Base-by-base conservation (phyloP, 2,113 vertebrate genomes). In the Perognathus longimembris region DNA sequence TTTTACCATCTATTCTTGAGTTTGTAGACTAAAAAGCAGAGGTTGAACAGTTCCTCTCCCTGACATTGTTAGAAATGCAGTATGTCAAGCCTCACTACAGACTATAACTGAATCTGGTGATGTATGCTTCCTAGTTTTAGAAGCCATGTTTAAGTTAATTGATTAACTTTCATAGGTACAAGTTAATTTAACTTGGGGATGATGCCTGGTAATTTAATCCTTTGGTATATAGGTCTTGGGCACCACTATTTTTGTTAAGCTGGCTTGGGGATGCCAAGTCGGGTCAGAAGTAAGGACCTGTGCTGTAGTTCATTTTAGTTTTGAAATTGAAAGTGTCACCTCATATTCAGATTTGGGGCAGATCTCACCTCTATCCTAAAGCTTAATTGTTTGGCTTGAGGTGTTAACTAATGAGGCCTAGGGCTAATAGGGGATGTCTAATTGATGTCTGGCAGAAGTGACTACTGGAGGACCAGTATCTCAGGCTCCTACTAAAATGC, bases 281-380 rank as follows among this genome's bases (percentile, higher is more conserved):
- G n/a, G n/a, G n/a, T n/a, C n/a, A n/a, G n/a, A n/a, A n/a, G 17
- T 85, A 69, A 75, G 26, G 78, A 69, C 24, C n/a, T 57, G 6
- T 4, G 54, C 9, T 85, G 69, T 64, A 32, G 5, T 79, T 93
- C n/a, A 15, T 63, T 85, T 85, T 75, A 36, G n/a, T 69, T 28
- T 80, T 22, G 45, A 69, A 81, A 21, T 88, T 73, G 85, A 91
- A 89, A 66, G 7, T 61, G 10, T 85, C 45, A 69, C 36, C 82
- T 91, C 40, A 14, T 78, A 17, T 57, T 92, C 40, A 77, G 14
- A 88, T 90, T 73, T 79, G 79, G 85, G 81, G 28, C 24, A 90
- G 21, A 17, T 93, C 90, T 85, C 54, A 81, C 21, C 18, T 89
- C 67, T 1, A 20, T 64, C 77, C 36, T 93, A n/a, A 80, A 83